phyloP scores from a whole-genome alignment of 2,113 vertebrate species.

The Artemisiospiza belli region DNA sequence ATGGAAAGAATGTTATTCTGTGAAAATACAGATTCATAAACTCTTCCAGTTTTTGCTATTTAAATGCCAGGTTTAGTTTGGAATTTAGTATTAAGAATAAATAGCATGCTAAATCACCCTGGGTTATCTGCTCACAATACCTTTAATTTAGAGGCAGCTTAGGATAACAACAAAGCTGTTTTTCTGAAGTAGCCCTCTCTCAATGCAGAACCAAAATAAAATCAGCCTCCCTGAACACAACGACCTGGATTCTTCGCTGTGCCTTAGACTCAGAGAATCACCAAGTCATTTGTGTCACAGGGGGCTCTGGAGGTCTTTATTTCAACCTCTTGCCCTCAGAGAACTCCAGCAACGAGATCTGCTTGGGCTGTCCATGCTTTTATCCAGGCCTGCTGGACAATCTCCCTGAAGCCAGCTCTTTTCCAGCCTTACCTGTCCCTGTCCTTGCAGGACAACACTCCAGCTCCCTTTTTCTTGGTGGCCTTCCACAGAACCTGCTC shows the following conservation, averaged over 20 bases:
- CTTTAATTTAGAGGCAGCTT: background rate
- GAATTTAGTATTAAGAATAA: slow-evolving; percentile 11
- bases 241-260: background rate
- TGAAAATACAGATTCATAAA: background rate
- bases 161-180: background rate
- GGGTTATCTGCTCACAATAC: background rate
- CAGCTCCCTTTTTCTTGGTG: background rate
- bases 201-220: background rate
- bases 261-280: background rate
- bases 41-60: background rate
- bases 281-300: background rate
- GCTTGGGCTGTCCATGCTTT: background rate
- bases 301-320: background rate
- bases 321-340: background rate
- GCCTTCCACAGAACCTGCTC: background rate
- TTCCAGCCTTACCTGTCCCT: background rate
- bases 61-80: background rate
- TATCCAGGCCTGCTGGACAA: background rate
- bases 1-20: background rate
- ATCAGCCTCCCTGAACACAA: background rate
- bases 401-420: background rate
- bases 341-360: background rate
- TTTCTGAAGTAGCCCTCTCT: background rate
- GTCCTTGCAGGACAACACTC: background rate
- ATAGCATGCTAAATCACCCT: background rate